Evolutionary conservation across 2,888 invertebrate species (phyloP).

Genomic region (Lissocephala sabroskyi): DNA sequence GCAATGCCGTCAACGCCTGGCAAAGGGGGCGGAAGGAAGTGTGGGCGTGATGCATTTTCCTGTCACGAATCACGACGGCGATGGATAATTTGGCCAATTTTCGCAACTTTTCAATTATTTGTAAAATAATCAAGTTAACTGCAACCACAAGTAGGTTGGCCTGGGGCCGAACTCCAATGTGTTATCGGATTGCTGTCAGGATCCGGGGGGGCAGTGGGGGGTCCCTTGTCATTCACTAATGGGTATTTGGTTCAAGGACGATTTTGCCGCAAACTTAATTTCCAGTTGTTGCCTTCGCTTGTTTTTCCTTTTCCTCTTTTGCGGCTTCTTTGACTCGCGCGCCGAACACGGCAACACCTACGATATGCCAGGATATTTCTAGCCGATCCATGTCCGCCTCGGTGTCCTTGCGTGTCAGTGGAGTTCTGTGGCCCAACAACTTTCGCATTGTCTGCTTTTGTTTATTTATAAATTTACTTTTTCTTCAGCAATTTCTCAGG

Average conservation of each 20-base stretch:
- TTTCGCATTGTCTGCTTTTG: slow-evolving; percentile 14
- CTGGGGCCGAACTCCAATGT: no score
- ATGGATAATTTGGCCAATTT: slow-evolving; percentile 47
- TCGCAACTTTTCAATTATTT: slow-evolving; percentile 61
- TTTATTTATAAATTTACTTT: slow-evolving; percentile 3
- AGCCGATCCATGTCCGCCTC: slow-evolving; percentile 6
- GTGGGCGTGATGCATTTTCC: slow-evolving; percentile 17
- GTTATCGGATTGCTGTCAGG: neutral
- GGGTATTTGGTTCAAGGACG: slow-evolving; percentile 57
- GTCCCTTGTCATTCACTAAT: slow-evolving; percentile 18
- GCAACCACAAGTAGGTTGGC: slow-evolving; percentile 37
- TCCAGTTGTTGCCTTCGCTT: slow-evolving; percentile 11
- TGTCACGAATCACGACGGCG: slow-evolving; percentile 8
- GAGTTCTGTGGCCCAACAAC: slow-evolving; percentile 28
- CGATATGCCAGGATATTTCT: slow-evolving; percentile 22
- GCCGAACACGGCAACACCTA: slow-evolving; percentile 45
- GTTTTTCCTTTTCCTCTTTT: slow-evolving; percentile 23
- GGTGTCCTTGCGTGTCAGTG: slow-evolving; percentile 47
- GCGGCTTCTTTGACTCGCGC: neutral
- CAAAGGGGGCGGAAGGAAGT: no score
- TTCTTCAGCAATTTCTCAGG: neutral
- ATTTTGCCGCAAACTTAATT: slow-evolving; percentile 53
- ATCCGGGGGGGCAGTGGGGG: neutral
- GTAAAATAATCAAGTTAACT: slow-evolving; percentile 62
- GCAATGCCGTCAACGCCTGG: slow-evolving; percentile 19